Conservation (phyloP, 2,888 invertebrate genomes). For the Microdon myrmicae region DNA sequence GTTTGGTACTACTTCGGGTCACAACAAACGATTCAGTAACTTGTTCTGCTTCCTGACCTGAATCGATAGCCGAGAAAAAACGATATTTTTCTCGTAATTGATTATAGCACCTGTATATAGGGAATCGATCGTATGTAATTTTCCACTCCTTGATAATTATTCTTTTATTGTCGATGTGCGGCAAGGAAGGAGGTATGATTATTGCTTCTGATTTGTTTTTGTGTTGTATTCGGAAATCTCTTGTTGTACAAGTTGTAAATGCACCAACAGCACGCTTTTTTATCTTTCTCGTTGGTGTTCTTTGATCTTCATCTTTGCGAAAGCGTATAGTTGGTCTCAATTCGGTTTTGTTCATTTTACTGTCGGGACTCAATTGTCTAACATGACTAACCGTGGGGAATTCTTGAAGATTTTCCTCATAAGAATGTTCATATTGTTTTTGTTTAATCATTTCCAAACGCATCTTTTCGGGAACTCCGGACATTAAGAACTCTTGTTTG, state of each 20-base stretch:
- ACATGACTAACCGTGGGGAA: constrained; percentile 77
- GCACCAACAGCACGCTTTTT: constrained; percentile 42
- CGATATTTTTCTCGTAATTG: constrained; percentile 70
- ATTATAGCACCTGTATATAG: constrained; percentile 74
- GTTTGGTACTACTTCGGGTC: constrained; percentile 58
- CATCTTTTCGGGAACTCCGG: constrained; percentile 76
- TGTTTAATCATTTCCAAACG: constrained; percentile 70
- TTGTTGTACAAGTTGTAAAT: constrained; percentile 53
- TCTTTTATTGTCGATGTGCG: constrained; percentile 64
- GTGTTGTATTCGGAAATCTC: constrained; percentile 47
- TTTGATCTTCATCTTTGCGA: constrained; percentile 33
- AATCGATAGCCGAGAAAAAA: constrained; percentile 65
- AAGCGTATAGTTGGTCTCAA: constrained; percentile 33
- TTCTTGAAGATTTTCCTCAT: constrained; percentile 63
- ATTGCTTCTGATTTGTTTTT: constrained; percentile 14
- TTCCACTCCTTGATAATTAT: constrained; percentile 69
- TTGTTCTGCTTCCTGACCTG: constrained; percentile 64
- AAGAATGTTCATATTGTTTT: constrained; percentile 64
- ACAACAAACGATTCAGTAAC: constrained; percentile 65
- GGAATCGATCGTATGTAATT: constrained; percentile 71
- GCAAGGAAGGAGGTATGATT: constrained; percentile 27
- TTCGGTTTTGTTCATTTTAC: constrained; percentile 33
- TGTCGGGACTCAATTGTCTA: constrained; percentile 67
- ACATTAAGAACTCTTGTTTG: constrained; percentile 75
- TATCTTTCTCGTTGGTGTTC: constrained; percentile 23